These are phyloP conservation scores for Psettodes erumei DNA, from an alignment of 2,113 vertebrate genomes.

Conservation along the genomic window DNA sequence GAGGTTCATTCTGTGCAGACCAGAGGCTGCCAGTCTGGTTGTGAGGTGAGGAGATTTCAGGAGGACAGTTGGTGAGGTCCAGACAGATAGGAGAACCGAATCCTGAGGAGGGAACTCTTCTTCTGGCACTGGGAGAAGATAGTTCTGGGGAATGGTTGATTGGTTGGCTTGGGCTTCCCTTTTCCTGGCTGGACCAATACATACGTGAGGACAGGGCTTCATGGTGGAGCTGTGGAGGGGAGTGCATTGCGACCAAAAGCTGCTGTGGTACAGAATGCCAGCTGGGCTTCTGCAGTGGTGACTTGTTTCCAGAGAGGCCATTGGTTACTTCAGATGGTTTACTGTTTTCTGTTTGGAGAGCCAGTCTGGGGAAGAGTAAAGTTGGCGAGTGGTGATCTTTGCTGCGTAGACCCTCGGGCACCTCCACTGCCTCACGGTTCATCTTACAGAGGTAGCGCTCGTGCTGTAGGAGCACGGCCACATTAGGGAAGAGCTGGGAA, in stretches of 20 bases:
- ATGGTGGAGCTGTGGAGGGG: slow-evolving; percentile 61
- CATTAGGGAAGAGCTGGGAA: slow-evolving; percentile 79
- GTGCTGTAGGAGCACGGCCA: slow-evolving; percentile 80
- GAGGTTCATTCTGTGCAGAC: slow-evolving; percentile 80
- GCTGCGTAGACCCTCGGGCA: slow-evolving; percentile 45
- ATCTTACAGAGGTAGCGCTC: slow-evolving; percentile 81
- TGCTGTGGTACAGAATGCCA: slow-evolving; percentile 79
- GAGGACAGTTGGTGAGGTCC: slow-evolving; percentile 69
- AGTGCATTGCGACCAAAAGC: slow-evolving; percentile 75
- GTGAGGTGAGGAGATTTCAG: slow-evolving; percentile 56
- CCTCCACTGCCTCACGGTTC: slow-evolving; percentile 65
- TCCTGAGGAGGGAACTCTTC: slow-evolving; percentile 62
- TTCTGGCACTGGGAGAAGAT: slow-evolving; percentile 66
- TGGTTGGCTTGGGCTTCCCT: slow-evolving; percentile 63
- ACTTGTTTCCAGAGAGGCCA: slow-evolving; percentile 69
- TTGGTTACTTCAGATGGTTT: slow-evolving; percentile 59
- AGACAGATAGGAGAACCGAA: slow-evolving; percentile 70
- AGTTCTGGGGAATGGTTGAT: slow-evolving; percentile 60
- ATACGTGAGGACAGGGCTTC: slow-evolving; percentile 47
- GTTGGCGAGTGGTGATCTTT: slow-evolving; percentile 52
- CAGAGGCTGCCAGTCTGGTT: slow-evolving; percentile 52
- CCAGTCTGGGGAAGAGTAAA: slow-evolving; percentile 58
- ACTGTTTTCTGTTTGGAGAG: slow-evolving; percentile 53
- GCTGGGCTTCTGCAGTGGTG: slow-evolving; percentile 68
- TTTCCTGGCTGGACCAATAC: slow-evolving; percentile 70